phyloP scores from a whole-genome alignment of 2,113 vertebrate genomes.

The Hippolais icterina region DNA sequence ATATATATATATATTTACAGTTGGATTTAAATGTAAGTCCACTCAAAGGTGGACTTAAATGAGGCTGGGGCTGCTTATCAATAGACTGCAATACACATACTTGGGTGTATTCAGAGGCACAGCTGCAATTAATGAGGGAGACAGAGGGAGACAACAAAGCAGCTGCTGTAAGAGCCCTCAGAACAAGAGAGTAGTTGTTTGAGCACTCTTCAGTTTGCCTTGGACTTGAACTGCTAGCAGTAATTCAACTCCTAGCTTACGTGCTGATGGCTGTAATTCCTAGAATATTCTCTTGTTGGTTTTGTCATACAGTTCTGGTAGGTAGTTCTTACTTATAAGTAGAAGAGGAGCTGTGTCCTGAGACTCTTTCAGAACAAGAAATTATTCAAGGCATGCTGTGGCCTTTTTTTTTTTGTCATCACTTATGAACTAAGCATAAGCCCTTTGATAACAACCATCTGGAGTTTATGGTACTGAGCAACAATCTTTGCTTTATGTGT shows the following conservation, averaged over 20 bases:
- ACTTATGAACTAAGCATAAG: background rate
- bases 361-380: background rate
- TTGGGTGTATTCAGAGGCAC: background rate
- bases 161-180: background rate
- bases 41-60: background rate
- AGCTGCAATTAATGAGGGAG: background rate
- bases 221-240: background rate
- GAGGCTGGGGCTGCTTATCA: background rate
- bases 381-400: background rate
- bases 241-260: background rate
- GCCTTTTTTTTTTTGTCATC: background rate
- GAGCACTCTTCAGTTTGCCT: background rate
- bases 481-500: background rate
- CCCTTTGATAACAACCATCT: background rate
- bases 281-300: background rate
- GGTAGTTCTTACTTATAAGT: background rate
- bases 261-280: background rate
- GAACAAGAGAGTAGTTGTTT: background rate
- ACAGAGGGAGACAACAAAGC: fast-evolving
- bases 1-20: background rate
- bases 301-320: background rate
- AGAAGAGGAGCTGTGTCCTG: background rate
- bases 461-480: background rate
- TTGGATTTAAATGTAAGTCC: background rate
- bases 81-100: background rate